Base-by-base conservation (phyloP, 2,113 vertebrate species). In the Alethe castanea region DNA sequence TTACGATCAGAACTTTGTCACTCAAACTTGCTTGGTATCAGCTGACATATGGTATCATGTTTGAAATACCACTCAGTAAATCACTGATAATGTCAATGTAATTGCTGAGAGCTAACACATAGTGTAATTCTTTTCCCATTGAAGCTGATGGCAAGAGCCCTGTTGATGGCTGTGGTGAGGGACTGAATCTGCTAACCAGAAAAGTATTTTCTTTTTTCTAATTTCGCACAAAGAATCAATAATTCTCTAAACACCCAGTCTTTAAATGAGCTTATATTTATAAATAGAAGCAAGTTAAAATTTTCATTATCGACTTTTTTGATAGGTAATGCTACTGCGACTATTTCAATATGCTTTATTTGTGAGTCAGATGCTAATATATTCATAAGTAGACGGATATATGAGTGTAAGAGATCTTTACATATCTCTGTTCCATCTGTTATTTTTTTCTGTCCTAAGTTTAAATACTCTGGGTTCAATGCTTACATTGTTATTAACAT, bases 41-140 rank as follows among this genome's bases (percentile, higher is more conserved):
- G 67, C 78, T 92, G 82, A 90, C 90, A 95, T 93, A 94, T 73
- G 89, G 62, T 90, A 79, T 92, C 86, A 79, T 79, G 86, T 94
- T 94, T 96, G 71, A 95, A 96, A 92, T 91, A 91, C 73, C 84
- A 94, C 88, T 86, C 91, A 93, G 94, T 96, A 96, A 92, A 96
- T 95, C 90, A 94, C 88, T 95, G 95, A 96, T 96, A 97, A 96
- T 50, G 92, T 95, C 95, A 96, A 26, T 73, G 86, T 96, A 94
- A 95, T 92, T 95, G 95, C 90, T 94, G 78, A 89, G 95, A 96
- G 72, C 54, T 91, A 91, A 88, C 94, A 71, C 82, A 91, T 20
- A 1, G 56, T 65, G 20, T 96, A 92, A 95, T 96, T 96, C 93
- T 94, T 95, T 94, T 90, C 84, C 74, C 76, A 81, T 79, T 84